Evolutionary conservation across 2,113 vertebrate genomes (phyloP).

Genomic region (Silurus meridionalis): DNA sequence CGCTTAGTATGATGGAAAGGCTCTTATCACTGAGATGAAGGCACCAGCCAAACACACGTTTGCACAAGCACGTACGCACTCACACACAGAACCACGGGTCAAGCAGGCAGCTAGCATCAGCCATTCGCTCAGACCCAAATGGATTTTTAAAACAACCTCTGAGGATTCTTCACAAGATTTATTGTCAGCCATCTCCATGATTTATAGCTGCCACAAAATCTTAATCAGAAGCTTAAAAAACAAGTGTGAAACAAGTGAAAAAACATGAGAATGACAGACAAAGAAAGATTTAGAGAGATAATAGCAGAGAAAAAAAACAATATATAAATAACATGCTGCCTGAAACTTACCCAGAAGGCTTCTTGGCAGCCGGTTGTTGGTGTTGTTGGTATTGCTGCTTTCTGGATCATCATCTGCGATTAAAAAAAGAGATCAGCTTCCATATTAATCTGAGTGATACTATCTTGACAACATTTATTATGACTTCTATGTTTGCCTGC

Average conservation of each 20-base stretch:
- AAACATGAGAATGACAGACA: not conserved
- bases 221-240: not conserved
- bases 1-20: slow-evolving; percentile 25
- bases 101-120: not conserved
- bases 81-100: not conserved
- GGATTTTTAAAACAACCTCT: slow-evolving; percentile 15
- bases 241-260: not conserved
- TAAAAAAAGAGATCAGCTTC: not conserved
- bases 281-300: not conserved
- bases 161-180: slow-evolving; percentile 14
- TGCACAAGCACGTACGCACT: slow-evolving; percentile 19
- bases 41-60: not conserved
- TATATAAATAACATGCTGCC: slow-evolving; percentile 4
- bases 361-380: slow-evolving; percentile 56
- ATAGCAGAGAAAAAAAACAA: not conserved
- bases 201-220: slow-evolving; percentile 28
- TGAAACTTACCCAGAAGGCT: slow-evolving; percentile 55
- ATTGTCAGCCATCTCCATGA: slow-evolving; percentile 7
- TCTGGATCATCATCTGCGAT: slow-evolving; percentile 51
- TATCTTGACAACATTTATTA: slow-evolving; percentile 16
- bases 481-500: not conserved
- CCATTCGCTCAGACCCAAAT: not conserved
- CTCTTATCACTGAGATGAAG: not conserved
- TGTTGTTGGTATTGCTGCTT: slow-evolving; percentile 48
- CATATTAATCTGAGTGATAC: not conserved